Evolutionary conservation across 2,888 invertebrate genomes (phyloP).

Genomic region (Eudasyphora cyanicolor): DNA sequence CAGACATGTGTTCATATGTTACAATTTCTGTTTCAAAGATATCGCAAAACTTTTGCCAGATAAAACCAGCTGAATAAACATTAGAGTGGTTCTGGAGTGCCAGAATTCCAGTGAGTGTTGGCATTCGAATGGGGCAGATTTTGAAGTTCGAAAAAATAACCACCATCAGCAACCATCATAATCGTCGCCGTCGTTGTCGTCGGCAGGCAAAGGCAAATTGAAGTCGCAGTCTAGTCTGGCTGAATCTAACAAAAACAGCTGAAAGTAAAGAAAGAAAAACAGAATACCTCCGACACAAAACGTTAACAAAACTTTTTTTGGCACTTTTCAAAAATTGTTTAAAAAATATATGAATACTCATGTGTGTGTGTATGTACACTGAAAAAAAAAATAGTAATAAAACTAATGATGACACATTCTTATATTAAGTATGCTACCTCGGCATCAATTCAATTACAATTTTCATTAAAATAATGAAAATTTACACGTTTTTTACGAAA

Average conservation of each 20-base stretch:
- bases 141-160: too few species aligned
- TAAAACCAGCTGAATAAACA: conserved; percentile 59
- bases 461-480: too few species aligned
- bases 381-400: too few species aligned
- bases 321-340: conserved; percentile 4
- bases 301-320: conserved; percentile 54
- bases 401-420: too few species aligned
- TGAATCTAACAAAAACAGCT: neutral
- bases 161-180: neutral
- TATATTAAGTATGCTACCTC: too few species aligned
- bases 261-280: neutral
- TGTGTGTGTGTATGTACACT: too few species aligned
- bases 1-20: conserved; percentile 16
- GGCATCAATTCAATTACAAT: too few species aligned
- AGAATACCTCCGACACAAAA: conserved; percentile 33
- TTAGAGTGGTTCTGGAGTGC: neutral
- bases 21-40: conserved; percentile 12
- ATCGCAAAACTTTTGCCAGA: conserved; percentile 9
- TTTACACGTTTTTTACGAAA: too few species aligned
- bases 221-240: neutral
- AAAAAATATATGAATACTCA: too few species aligned
- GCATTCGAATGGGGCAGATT: neutral
- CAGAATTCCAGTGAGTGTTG: neutral
- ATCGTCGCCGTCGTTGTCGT: neutral
- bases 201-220: neutral